Evolutionary conservation across 1,140 invertebrate genomes (phyloP).

Genomic region (Achatina immaculata): DNA sequence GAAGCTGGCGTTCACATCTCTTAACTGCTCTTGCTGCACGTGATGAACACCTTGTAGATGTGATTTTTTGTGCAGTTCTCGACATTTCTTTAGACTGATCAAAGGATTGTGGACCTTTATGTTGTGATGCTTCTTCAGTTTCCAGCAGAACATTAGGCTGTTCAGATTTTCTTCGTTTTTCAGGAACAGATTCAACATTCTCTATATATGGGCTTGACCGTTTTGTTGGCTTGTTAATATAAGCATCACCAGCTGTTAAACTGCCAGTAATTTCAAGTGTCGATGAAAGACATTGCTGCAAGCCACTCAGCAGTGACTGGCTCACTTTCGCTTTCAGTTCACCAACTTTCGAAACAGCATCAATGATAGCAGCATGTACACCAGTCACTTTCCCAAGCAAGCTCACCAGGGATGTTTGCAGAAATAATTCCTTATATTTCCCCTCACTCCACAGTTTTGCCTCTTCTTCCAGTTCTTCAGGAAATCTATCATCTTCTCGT

Average conservation of each 20-base stretch:
- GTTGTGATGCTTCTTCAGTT: background rate
- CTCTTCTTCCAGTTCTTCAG: slow-evolving; percentile 38
- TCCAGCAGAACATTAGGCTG: background rate
- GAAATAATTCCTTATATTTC: slow-evolving; percentile 26
- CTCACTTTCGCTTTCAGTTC: slow-evolving; percentile 24
- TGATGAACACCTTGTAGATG: background rate
- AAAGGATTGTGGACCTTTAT: background rate
- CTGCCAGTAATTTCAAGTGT: slow-evolving; percentile 6
- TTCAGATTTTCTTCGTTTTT: background rate
- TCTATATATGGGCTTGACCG: background rate
- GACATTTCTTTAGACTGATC: background rate
- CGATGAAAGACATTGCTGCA: background rate
- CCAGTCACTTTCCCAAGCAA: slow-evolving; percentile 36
- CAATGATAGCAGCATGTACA: slow-evolving; percentile 14
- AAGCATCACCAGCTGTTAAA: background rate
- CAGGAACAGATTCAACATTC: background rate
- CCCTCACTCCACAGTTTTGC: slow-evolving; percentile 36
- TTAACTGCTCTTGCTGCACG: background rate
- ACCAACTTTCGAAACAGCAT: slow-evolving; percentile 32
- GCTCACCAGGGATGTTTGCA: slow-evolving; percentile 35
- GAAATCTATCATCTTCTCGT: slow-evolving; percentile 27
- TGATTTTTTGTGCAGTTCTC: background rate
- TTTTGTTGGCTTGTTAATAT: background rate
- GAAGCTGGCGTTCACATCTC: background rate
- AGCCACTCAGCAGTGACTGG: background rate